Evolutionary conservation across 1,140 invertebrate species (phyloP).

Genomic region (Ectropis grisescens): DNA sequence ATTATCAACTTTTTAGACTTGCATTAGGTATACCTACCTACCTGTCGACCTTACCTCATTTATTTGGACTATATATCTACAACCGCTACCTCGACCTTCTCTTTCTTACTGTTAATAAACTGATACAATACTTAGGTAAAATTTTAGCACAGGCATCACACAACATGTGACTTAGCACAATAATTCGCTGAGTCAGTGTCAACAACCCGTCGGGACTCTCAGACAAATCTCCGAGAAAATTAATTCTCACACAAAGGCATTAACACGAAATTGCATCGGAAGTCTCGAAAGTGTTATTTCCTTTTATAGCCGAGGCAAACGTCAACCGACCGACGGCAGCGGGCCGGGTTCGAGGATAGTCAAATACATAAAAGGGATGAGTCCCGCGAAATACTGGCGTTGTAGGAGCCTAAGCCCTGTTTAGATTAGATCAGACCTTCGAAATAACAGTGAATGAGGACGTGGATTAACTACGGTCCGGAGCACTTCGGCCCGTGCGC

Average conservation of each 20-base stretch:
- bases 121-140: too few species aligned
- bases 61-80: too few species aligned
- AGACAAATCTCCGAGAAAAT: constrained; percentile 21
- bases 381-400: constrained; percentile 59
- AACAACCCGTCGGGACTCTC: constrained; percentile 6
- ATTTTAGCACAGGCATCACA: too few species aligned
- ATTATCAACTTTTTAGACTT: too few species aligned
- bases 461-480: constrained; percentile 69
- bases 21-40: too few species aligned
- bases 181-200: background rate
- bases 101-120: too few species aligned
- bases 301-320: constrained; percentile 56
- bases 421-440: constrained; percentile 70
- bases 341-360: constrained; percentile 47
- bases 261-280: constrained; percentile 42
- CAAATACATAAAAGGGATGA: constrained; percentile 65
- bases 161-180: too few species aligned
- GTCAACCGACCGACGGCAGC: constrained; percentile 37
- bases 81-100: too few species aligned
- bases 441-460: constrained; percentile 70
- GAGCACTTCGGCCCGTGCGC: constrained; percentile 61
- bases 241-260: constrained; percentile 43
- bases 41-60: too few species aligned
- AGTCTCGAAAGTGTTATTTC: constrained; percentile 60
- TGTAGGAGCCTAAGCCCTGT: constrained; percentile 65